Evolutionary conservation across 1,140 invertebrate species (phyloP), one percentile per base, ranked within the genome.

Genomic region (Formica exsecta): DNA sequence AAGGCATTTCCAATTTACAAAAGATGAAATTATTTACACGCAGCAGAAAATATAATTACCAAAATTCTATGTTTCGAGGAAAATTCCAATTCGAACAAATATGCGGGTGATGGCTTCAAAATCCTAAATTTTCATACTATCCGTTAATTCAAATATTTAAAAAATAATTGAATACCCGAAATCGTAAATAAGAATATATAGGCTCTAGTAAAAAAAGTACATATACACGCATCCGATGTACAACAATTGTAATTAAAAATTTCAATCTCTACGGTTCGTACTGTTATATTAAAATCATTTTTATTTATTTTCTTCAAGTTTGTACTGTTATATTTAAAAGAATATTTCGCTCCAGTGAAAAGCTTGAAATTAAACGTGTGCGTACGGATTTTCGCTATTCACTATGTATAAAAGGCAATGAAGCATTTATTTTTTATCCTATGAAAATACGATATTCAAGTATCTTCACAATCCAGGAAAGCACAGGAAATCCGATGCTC

Each of bases 401-500:
- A 16, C 13, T 22, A 41, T 25, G 32, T 29, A 22, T 9, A 19
- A 59, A 80, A 54, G 36, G 13, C 29, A 48, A 73, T 9, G 38
- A 48, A 44, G 9, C 38, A 61, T 61, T 38, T 61, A 11, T 61
- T 74, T 61, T 73, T 48, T 22, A 22, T 38, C 4, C 36, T 29
- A 36, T 36, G 54, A n/a, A 73, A 73, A 74, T 38, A 54, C 54
- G 8, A 83, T 74, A 57, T 81, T 61, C 38, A 32, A 44, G 38
- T 81, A n/a, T 32, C 54, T 48, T 61, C 32, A 32, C 41, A 44
- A 73, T n/a, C 19, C 38, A 32, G 54, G 22, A 61, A 83, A 61
- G 68, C 29, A 25, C 13, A n/a, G 32, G 25, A 41, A 83, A 83
- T 62, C 19, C 68, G 32, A 59, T 83, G 48, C n/a, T 36, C 13